Percentiles rank a stretch among this genome's conserved stretches.
These are phyloP conservation scores for Phenganax stokvisi DNA, from an alignment of 92 coral and sea anemone species.

Conservation along the genomic window DNA sequence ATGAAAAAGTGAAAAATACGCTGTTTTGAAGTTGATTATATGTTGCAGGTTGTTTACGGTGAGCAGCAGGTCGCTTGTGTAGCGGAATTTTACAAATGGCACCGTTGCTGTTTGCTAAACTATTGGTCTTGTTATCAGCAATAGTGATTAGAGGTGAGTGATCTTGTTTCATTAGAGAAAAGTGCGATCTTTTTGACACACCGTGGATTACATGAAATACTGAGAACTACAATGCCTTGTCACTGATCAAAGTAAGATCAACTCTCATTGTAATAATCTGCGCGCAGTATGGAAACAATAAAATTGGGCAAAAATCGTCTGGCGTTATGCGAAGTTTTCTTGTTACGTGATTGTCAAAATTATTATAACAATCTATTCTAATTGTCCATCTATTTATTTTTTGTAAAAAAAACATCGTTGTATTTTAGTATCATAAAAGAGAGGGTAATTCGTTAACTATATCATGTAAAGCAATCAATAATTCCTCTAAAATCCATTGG, in stretches of 20 bases:
- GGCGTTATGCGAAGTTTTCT: too few relatives aligned
- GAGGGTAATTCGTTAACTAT: too few relatives aligned
- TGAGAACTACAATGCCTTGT: background rate
- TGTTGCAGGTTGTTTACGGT: slow-evolving; percentile 37
- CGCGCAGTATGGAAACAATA: slow-evolving; percentile 17
- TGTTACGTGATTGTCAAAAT: too few relatives aligned
- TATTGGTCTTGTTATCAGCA: slow-evolving; percentile 22
- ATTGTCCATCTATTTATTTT: too few relatives aligned
- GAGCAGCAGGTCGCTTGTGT: slow-evolving; percentile 36
- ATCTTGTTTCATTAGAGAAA: background rate
- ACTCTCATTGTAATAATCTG: slow-evolving; percentile 2
- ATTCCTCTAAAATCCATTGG: too few relatives aligned
- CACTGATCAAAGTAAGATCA: background rate
- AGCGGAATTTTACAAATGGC: slow-evolving; percentile 37
- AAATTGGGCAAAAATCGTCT: too few relatives aligned
- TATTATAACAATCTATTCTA: too few relatives aligned
- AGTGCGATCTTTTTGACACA: background rate
- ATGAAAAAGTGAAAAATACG: background rate
- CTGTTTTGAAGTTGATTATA: background rate
- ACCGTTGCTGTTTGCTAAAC: background rate
- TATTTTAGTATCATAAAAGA: too few relatives aligned
- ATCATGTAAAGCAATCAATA: too few relatives aligned
- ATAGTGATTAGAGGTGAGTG: slow-evolving; percentile 27
- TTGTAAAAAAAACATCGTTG: too few relatives aligned
- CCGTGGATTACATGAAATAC: too few relatives aligned